Conservation (phyloP, 2,797 vertebrate species). For the Sebastes alutus region DNA sequence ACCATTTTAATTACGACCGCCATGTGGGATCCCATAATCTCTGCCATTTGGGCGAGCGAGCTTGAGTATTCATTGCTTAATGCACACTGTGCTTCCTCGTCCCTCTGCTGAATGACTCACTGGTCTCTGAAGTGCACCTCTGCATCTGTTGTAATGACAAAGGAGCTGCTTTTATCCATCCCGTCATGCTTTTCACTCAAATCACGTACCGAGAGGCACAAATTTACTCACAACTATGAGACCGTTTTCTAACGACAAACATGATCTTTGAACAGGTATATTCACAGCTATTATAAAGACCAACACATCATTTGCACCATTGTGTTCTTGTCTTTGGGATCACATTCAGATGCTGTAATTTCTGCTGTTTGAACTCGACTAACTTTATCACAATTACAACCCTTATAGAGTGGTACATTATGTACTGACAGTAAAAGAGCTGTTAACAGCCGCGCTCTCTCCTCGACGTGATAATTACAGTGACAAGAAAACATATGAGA, state of each 20-base stretch:
- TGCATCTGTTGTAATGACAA: not conserved
- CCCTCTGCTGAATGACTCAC: constrained; percentile 29
- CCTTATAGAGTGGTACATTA: constrained; percentile 28
- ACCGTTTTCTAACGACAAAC: not conserved
- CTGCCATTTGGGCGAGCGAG: not conserved
- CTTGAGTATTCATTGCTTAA: constrained; percentile 36
- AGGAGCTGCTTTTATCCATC: constrained; percentile 6
- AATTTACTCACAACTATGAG: not conserved
- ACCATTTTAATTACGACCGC: constrained; percentile 1
- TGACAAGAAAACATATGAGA: constrained; percentile 29
- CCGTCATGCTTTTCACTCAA: not conserved
- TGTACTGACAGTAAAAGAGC: constrained; percentile 45
- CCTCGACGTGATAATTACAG: constrained; percentile 55
- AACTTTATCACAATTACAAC: constrained; percentile 39
- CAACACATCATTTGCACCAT: not conserved
- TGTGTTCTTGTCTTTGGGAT: constrained; percentile 12
- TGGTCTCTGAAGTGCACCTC: constrained; percentile 15
- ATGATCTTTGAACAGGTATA: not conserved
- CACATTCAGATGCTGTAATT: constrained; percentile 30
- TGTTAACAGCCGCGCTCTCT: constrained; percentile 26
- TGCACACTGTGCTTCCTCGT: not conserved
- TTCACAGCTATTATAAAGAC: not conserved
- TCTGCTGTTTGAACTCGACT: not conserved
- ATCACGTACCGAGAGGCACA: not conserved
- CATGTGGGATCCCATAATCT: constrained; percentile 5